A percentile compares a stretch with the other conserved stretches of the same genome.
phyloP scores from a whole-genome alignment of 2,113 vertebrate species.

The Syngnathus scovelli region DNA sequence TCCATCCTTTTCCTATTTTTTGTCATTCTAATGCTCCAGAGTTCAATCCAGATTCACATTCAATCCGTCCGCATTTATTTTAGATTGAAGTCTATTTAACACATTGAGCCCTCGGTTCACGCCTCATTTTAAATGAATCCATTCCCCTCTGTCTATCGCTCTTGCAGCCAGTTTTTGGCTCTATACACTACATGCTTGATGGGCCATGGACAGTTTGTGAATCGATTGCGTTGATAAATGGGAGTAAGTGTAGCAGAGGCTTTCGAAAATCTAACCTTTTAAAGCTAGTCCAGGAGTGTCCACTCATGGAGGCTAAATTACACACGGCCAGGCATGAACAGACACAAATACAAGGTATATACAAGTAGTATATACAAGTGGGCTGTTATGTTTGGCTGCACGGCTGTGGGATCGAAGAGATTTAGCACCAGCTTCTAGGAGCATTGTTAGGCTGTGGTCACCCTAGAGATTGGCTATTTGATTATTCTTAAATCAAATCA shows the following conservation, averaged over 20 bases:
- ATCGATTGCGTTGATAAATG: conserved; percentile 54
- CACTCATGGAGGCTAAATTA: neutral
- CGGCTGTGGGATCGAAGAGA: conserved; percentile 2
- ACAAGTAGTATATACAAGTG: neutral
- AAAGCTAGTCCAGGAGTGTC: conserved; percentile 33
- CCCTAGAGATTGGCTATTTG: conserved; percentile 4
- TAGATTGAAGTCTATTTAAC: conserved; percentile 41
- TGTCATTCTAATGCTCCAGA: neutral
- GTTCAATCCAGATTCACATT: neutral
- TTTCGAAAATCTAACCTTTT: conserved; percentile 40
- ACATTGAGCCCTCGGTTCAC: conserved; percentile 24
- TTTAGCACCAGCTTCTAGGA: neutral
- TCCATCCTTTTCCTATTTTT: conserved; percentile 15
- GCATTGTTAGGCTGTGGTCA: conserved; percentile 10
- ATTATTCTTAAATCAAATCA: conserved; percentile 17
- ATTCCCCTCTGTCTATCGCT: conserved; percentile 27
- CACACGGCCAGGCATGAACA: conserved; percentile 12
- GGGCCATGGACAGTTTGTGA: conserved; percentile 25
- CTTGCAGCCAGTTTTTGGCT: conserved; percentile 11
- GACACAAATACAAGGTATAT: neutral
- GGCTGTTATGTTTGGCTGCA: conserved; percentile 3
- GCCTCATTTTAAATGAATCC: conserved; percentile 40
- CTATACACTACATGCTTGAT: conserved; percentile 18
- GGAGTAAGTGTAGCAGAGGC: conserved; percentile 28
- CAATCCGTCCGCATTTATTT: conserved; percentile 18